phyloP scores from a whole-genome alignment of 2,888 invertebrate genomes.

The Drosophila paranaensis region DNA sequence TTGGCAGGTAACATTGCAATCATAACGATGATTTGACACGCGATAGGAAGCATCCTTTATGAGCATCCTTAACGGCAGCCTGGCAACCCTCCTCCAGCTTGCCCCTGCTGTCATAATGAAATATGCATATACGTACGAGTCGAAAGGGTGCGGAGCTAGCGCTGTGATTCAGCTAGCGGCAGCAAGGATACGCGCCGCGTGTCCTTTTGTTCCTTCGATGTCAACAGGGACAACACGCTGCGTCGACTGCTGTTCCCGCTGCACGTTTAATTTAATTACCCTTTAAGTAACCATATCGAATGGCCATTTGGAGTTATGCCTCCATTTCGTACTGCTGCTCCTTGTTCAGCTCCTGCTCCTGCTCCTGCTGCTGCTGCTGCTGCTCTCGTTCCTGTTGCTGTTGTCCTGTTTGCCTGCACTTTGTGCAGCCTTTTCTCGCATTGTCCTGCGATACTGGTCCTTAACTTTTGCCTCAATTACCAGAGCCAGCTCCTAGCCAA shows the following conservation, averaged over 20 bases:
- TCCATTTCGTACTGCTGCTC: constrained; percentile 18
- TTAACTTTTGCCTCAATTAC: constrained; percentile 66
- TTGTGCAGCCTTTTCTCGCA: constrained; percentile 34
- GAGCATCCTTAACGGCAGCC: constrained; percentile 32
- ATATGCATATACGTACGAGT: constrained; percentile 66
- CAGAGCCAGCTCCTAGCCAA: constrained; percentile 13
- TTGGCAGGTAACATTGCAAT: constrained; percentile 59
- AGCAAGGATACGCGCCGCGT: constrained; percentile 43
- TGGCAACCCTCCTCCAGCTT: constrained; percentile 27
- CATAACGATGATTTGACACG: constrained; percentile 82
- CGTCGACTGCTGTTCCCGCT: constrained; percentile 32
- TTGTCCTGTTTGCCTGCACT: constrained; percentile 38
- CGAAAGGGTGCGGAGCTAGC: constrained; percentile 7
- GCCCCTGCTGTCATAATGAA: constrained; percentile 68
- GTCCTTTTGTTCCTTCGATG: constrained; percentile 64
- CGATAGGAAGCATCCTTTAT: constrained; percentile 63
- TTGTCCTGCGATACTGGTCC: constrained; percentile 32
- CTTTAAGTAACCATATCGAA: constrained; percentile 83
- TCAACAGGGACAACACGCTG: constrained; percentile 59
- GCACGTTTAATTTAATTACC: constrained; percentile 83
- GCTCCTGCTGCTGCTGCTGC: constrained; percentile 6
- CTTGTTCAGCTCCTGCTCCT: constrained; percentile 15
- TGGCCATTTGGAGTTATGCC: constrained; percentile 71
- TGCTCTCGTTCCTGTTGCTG: not conserved
- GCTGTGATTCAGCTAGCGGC: constrained; percentile 19